Percentiles rank a stretch among this genome's conserved stretches.
Evolutionary conservation across 2,113 vertebrate genomes (phyloP).

Genomic region (Ceratotherium simum): DNA sequence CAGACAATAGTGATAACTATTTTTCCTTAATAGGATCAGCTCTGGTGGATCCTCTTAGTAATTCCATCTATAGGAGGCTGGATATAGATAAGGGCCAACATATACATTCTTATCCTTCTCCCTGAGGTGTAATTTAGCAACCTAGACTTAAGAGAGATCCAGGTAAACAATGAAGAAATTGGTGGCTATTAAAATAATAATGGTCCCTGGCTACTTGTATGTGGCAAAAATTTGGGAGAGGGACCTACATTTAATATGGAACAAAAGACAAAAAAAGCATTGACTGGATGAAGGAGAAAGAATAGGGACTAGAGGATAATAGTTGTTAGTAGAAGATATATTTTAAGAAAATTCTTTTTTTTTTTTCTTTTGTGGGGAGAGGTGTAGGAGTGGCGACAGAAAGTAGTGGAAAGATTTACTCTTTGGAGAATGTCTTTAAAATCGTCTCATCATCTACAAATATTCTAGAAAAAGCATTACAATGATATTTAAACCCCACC

Average conservation of each 20-base stretch:
- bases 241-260: neutral
- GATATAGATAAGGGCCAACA: neutral
- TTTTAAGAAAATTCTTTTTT: neutral
- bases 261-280: neutral
- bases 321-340: neutral
- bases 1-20: neutral
- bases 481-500: neutral
- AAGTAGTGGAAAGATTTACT: neutral
- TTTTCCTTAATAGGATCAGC: neutral
- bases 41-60: neutral
- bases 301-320: neutral
- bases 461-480: neutral
- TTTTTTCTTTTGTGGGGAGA: neutral
- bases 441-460: neutral
- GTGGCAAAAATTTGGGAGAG: neutral
- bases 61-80: neutral
- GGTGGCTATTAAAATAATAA: neutral
- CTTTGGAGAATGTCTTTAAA: conserved; percentile 30
- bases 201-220: neutral
- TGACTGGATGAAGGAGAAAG: neutral
- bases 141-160: neutral
- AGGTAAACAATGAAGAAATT: neutral
- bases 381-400: neutral
- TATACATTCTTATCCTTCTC: neutral
- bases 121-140: neutral